Percentiles rank a stretch among this genome's conserved stretches.
Evolutionary conservation across 2,888 invertebrate genomes (phyloP).

Genomic region (Dryomyza anilis): DNA sequence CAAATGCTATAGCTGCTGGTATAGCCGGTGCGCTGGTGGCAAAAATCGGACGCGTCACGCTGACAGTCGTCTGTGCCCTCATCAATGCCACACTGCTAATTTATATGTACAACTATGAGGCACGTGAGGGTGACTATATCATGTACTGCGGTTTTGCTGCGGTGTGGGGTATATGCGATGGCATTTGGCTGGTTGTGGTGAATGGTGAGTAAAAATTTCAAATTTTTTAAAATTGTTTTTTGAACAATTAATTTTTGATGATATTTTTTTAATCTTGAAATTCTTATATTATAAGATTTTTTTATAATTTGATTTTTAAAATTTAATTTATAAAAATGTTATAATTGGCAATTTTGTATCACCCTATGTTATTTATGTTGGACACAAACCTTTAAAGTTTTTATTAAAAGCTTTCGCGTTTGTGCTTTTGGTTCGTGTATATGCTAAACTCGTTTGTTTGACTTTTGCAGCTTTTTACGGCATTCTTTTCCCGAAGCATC

Average conservation of each 20-base stretch:
- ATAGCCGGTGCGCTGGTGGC: conserved; percentile 80
- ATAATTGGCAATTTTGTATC: no score
- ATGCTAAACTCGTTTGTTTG: no score
- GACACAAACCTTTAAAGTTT: no score
- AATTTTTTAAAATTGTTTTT: background rate
- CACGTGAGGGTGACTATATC: conserved; percentile 69
- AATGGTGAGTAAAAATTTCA: conserved; percentile 72
- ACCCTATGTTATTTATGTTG: no score
- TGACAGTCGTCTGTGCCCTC: conserved; percentile 76
- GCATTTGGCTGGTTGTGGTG: conserved; percentile 89
- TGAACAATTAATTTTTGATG: no score
- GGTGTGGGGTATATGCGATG: conserved; percentile 88
- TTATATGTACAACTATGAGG: conserved; percentile 74
- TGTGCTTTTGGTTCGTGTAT: no score
- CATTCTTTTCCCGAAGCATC: conserved; percentile 80
- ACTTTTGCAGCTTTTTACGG: conserved; percentile 75
- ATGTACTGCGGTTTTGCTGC: conserved; percentile 81
- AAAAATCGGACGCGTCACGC: conserved; percentile 73
- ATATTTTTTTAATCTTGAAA: no score
- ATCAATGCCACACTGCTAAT: conserved; percentile 74
- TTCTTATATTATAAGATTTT: no score
- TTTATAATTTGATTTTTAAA: no score
- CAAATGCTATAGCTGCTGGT: conserved; percentile 85
- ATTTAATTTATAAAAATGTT: no score
- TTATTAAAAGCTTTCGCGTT: no score